These are phyloP conservation scores for Papilio demoleus DNA, from an alignment of 2,888 invertebrate species.

Conservation along the genomic window DNA sequence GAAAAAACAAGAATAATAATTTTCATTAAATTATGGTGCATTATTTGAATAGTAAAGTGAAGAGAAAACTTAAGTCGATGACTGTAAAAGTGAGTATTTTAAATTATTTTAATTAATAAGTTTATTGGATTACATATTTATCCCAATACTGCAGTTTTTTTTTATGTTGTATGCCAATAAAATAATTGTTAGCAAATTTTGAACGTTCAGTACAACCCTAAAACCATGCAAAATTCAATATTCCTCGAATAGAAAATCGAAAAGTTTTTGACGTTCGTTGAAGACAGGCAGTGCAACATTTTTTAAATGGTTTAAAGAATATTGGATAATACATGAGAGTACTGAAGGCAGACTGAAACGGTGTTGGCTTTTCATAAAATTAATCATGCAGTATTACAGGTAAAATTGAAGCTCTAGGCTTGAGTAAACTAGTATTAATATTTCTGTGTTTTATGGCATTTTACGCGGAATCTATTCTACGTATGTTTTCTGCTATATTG, in stretches of 20 bases:
- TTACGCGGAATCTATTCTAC: too few relatives aligned
- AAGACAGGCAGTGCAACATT: conserved; percentile 5
- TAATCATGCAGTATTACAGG: not conserved
- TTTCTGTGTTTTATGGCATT: too few relatives aligned
- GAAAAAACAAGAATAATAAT: too few relatives aligned
- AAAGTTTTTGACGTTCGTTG: conserved; percentile 11
- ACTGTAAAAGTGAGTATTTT: too few relatives aligned
- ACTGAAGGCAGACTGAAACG: not conserved
- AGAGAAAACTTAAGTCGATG: too few relatives aligned
- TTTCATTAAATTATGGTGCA: too few relatives aligned
- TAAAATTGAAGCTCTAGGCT: not conserved
- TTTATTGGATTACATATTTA: too few relatives aligned
- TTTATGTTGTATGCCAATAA: too few relatives aligned
- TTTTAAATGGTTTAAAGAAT: conserved; percentile 19
- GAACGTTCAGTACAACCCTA: not conserved
- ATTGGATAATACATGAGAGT: not conserved
- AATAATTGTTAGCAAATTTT: not conserved
- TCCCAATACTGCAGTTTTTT: too few relatives aligned
- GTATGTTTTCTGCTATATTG: not conserved
- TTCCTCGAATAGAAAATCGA: not conserved
- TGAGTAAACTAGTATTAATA: too few relatives aligned
- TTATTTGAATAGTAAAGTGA: too few relatives aligned
- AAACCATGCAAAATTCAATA: not conserved
- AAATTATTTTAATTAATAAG: too few relatives aligned
- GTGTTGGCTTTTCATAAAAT: not conserved